These are phyloP conservation scores for Lanistes nyassanus DNA, from an alignment of 1,140 invertebrate genomes.

Conservation along the genomic window DNA sequence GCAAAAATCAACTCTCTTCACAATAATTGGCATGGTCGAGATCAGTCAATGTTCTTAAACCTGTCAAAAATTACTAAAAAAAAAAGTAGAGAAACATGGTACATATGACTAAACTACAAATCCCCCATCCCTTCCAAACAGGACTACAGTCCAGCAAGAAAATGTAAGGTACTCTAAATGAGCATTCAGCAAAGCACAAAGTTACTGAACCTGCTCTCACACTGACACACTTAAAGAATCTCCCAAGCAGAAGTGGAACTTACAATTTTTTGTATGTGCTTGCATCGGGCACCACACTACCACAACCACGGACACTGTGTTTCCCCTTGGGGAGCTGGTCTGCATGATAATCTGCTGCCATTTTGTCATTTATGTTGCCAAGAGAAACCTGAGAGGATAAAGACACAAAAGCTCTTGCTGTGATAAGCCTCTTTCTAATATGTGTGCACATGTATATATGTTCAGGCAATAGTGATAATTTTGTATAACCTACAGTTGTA, in stretches of 20 bases:
- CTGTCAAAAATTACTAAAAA: no score
- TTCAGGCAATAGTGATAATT: no score
- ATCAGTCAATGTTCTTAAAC: no score
- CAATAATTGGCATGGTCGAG: no score
- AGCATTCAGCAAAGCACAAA: no score
- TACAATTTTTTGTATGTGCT: constrained; percentile 48
- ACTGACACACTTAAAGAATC: no score
- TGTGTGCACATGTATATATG: no score
- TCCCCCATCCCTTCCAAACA: not conserved
- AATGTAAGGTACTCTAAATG: not conserved
- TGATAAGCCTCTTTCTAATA: not conserved
- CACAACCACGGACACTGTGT: constrained; percentile 62
- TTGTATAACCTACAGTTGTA: no score
- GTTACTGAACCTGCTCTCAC: no score
- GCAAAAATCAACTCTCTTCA: no score
- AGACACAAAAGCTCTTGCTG: not conserved
- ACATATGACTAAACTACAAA: no score
- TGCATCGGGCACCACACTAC: constrained; percentile 57
- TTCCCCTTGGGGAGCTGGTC: constrained; percentile 58
- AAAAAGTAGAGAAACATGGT: no score
- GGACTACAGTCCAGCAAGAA: not conserved
- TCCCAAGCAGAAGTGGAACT: constrained; percentile 37
- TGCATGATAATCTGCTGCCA: constrained; percentile 60
- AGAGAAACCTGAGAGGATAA: constrained; percentile 56
- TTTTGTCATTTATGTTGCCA: constrained; percentile 57